Conservation (phyloP, 2,888 invertebrate species). For the Calephelis perditalis region DNA sequence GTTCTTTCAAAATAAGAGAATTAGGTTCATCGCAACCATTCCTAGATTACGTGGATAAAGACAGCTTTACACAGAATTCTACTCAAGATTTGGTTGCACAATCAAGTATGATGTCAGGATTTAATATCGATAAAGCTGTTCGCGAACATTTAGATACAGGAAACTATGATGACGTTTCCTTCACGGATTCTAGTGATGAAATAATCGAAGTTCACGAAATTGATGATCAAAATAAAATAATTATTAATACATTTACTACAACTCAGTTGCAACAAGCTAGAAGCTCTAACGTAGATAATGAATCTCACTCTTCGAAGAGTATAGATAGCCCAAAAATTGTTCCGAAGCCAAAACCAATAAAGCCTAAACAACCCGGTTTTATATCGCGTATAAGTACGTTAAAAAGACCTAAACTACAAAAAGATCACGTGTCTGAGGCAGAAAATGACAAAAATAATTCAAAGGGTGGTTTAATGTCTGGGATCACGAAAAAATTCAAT, state of each 20-base stretch:
- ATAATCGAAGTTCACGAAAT: conserved; percentile 48
- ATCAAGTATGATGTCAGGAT: conserved; percentile 68
- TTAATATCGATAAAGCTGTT: conserved; percentile 57
- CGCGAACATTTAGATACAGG: conserved; percentile 64
- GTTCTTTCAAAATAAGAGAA: conserved; percentile 55
- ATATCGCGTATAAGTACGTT: conserved; percentile 28
- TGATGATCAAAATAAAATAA: conserved; percentile 32
- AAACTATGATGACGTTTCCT: conserved; percentile 59
- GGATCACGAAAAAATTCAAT: conserved; percentile 56
- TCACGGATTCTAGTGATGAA: conserved; percentile 67
- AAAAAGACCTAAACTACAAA: conserved; percentile 24
- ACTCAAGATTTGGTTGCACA: conserved; percentile 58
- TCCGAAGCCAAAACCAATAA: conserved; percentile 14
- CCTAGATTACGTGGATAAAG: conserved; percentile 59
- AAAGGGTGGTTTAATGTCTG: conserved; percentile 55
- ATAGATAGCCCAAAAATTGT: conserved; percentile 25
- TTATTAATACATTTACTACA: conserved; percentile 24
- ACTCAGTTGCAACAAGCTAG: conserved; percentile 21
- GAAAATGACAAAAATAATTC: conserved; percentile 31
- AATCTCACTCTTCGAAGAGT: conserved; percentile 16
- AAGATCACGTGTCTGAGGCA: conserved; percentile 21
- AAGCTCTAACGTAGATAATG: neutral
- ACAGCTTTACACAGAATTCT: conserved; percentile 56
- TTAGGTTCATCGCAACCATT: conserved; percentile 60
- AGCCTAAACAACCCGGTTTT: conserved; percentile 23